These are phyloP conservation scores for Pocillopora verrucosa DNA, from an alignment of 64 coral and sea anemone species.

Conservation along the genomic window DNA sequence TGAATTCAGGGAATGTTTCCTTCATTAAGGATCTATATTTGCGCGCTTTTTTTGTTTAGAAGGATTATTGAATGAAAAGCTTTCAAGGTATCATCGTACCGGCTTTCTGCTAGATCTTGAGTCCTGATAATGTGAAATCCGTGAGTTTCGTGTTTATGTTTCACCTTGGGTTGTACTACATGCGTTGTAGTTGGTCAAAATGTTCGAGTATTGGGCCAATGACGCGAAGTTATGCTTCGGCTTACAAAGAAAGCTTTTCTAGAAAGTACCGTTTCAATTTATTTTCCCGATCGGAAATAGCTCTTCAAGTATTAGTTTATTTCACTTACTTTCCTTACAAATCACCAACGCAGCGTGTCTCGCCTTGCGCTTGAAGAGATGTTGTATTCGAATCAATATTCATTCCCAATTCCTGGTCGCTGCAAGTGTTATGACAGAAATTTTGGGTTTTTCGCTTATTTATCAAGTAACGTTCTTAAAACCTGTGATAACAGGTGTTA, in stretches of 20 bases:
- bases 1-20: slow-evolving; percentile 3
- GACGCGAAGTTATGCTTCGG: background rate
- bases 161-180: background rate
- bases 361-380: background rate
- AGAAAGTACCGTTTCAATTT: background rate
- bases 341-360: background rate
- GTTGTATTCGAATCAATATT: background rate
- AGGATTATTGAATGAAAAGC: slow-evolving; percentile 23
- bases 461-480: background rate
- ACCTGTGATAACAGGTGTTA: slow-evolving; percentile 24
- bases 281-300: background rate
- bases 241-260: too few species aligned
- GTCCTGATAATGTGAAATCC: background rate
- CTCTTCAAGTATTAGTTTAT: background rate
- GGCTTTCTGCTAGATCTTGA: background rate
- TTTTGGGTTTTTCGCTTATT: background rate
- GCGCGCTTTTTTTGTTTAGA: slow-evolving; percentile 9
- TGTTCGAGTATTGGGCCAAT: background rate
- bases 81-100: background rate
- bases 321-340: background rate
- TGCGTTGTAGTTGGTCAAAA: slow-evolving; percentile 1
- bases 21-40: background rate
- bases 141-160: slow-evolving; percentile 15
- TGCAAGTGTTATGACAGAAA: slow-evolving; percentile 1
- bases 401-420: slow-evolving; percentile 1